phyloP scores from a whole-genome alignment of 2,888 invertebrate species.

The Acleris emargana region DNA sequence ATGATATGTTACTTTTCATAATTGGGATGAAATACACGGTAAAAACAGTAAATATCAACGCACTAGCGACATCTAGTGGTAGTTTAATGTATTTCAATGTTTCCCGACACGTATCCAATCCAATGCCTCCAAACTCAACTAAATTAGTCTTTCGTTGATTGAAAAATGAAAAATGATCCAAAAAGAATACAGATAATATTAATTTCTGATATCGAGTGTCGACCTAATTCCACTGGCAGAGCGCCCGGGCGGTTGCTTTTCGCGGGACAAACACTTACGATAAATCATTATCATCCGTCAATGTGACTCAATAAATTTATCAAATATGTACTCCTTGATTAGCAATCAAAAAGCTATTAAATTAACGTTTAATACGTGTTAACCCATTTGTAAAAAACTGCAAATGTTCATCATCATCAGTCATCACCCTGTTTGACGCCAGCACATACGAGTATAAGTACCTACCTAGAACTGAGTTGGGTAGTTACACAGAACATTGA shows the following conservation, averaged over 20 bases:
- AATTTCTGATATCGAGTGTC: slow-evolving; percentile 38
- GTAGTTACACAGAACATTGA: not conserved
- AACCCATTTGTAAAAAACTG: too few species aligned
- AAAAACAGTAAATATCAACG: too few species aligned
- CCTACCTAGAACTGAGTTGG: too few species aligned
- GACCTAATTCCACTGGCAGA: slow-evolving; percentile 47
- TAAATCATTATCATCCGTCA: slow-evolving; percentile 48
- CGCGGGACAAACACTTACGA: slow-evolving; percentile 24
- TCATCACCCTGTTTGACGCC: too few species aligned
- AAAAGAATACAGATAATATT: slow-evolving; percentile 29
- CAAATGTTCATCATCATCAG: too few species aligned
- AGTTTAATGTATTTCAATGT: too few species aligned
- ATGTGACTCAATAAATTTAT: slow-evolving; percentile 35
- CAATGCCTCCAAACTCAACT: too few species aligned
- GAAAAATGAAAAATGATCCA: slow-evolving; percentile 32
- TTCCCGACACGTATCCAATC: too few species aligned
- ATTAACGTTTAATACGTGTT: not conserved
- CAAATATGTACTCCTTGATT: slow-evolving; percentile 26
- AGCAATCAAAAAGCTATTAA: slow-evolving; percentile 29
- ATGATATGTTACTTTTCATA: too few species aligned
- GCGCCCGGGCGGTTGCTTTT: slow-evolving; percentile 36
- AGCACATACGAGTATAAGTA: too few species aligned
- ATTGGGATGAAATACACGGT: too few species aligned
- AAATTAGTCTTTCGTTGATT: slow-evolving; percentile 1
- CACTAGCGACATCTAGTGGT: too few species aligned